Evolutionary conservation across 2,888 invertebrate species (phyloP).

Genomic region (Allacma fusca): DNA sequence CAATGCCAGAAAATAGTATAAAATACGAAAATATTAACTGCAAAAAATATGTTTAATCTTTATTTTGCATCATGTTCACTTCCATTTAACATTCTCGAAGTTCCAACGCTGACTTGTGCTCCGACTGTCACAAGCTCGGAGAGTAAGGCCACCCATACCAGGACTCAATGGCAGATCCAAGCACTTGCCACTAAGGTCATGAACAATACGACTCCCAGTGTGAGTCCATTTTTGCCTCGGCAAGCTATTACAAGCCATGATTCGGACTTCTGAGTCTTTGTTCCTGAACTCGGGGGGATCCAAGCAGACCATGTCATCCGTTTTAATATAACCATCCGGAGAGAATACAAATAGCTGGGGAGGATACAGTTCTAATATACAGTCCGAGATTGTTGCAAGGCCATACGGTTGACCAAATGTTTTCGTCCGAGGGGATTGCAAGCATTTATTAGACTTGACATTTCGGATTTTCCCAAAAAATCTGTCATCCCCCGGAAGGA

Average conservation of each 20-base stretch:
- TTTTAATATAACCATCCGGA: constrained; percentile 77
- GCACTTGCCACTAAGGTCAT: constrained; percentile 70
- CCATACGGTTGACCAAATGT: constrained; percentile 72
- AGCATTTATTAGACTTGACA: constrained; percentile 68
- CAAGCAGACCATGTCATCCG: constrained; percentile 86
- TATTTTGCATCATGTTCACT: constrained; percentile 60
- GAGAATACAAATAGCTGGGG: constrained; percentile 78
- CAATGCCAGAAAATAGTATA: too few relatives aligned
- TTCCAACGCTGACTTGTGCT: constrained; percentile 74
- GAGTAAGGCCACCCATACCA: constrained; percentile 69
- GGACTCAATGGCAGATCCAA: constrained; percentile 67
- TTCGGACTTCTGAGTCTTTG: constrained; percentile 68
- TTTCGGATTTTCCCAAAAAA: constrained; percentile 88
- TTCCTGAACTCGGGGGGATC: constrained; percentile 71
- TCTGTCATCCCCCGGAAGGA: constrained; percentile 85
- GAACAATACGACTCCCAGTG: constrained; percentile 66
- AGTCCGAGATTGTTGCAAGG: constrained; percentile 73
- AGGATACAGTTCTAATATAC: constrained; percentile 68
- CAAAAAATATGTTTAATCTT: background rate
- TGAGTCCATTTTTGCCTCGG: constrained; percentile 77
- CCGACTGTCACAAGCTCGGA: constrained; percentile 69
- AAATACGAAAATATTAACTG: too few relatives aligned
- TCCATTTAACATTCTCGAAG: constrained; percentile 75
- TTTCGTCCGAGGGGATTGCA: constrained; percentile 71
- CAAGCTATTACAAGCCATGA: constrained; percentile 76